Evolutionary conservation across 1,140 invertebrate species (phyloP), one percentile per base, ranked within the genome.

Genomic region (Riptortus pedestris): DNA sequence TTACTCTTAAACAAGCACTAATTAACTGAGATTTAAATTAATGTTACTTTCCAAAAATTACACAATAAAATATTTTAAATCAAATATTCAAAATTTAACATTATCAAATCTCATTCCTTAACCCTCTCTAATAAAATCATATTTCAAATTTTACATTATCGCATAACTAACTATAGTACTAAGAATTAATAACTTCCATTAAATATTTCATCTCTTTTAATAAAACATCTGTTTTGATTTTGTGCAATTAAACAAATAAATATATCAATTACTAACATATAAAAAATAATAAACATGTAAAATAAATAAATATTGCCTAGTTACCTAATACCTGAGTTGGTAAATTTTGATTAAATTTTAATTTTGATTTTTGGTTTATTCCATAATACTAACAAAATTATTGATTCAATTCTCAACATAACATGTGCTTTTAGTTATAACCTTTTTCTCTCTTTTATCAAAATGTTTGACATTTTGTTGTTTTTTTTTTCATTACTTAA

Each of bases 151-250:
- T 9, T 26, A 55, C 24, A 26, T 24, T 47, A 47, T 47, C 45
- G 57, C 38, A 43, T 60, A 64, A 64, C 63, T 59, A 27, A 64
- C 59, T 62, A 64, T 64, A 64, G 28, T 64, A 64, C 63, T 38
- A 52, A 58, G 52, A 64, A 64, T 33, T 59, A 64, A 67, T 67
- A 67, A 67, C 66, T 67, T 60, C 60, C 59, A 63, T 64, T 67
- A 67, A 67, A 67, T 58, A 33, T 67, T 51, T 63, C 43, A 60
- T 60, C 51, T 48, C 59, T 60, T 58, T 28, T 63, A 64, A 22
- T 59, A 47, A 62, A 67, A 67, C 66, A 64, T 67, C 38, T 47
- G 66, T 63, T 67, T 66, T 67, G 63, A 61, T 63, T 67, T 67
- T 67, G 62, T 63, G 66, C 66, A 63, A 63, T 64, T 31, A 67